These are phyloP conservation scores for Lepisosteus oculatus DNA, from an alignment of 2,113 vertebrate genomes.

Conservation along the genomic window DNA sequence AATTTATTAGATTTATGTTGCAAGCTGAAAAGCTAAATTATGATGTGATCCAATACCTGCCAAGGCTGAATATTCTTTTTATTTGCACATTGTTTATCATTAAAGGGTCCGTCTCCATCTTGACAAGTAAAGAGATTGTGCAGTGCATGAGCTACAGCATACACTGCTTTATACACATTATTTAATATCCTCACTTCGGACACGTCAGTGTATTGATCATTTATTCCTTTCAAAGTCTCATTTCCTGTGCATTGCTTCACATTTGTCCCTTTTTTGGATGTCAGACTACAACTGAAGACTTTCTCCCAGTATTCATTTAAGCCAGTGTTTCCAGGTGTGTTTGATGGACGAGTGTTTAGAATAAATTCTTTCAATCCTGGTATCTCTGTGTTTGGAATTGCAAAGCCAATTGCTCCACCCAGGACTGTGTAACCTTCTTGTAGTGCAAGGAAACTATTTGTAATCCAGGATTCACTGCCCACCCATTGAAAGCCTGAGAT, in stretches of 20 bases:
- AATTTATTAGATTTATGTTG: no score
- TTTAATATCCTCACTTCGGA: background rate
- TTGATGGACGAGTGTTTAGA: background rate
- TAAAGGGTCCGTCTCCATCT: constrained; percentile 1
- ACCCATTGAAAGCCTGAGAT: no score
- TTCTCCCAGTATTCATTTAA: constrained; percentile 10
- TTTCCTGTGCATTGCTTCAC: constrained; percentile 1
- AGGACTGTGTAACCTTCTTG: background rate
- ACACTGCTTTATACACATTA: constrained; percentile 10
- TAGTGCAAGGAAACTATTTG: background rate
- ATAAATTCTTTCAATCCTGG: constrained; percentile 10
- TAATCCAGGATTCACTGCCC: constrained; percentile 23
- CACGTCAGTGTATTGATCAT: constrained; percentile 11
- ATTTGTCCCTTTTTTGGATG: background rate
- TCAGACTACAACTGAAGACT: constrained; percentile 6
- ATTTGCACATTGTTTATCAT: constrained; percentile 1
- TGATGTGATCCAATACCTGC: background rate
- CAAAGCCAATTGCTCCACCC: constrained; percentile 19
- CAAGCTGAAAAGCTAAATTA: no score
- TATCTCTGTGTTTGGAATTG: constrained; percentile 4
- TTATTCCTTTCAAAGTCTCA: background rate
- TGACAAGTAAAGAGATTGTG: constrained; percentile 8
- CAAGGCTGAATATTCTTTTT: background rate
- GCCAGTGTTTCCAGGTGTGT: background rate
- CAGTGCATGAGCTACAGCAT: constrained; percentile 19